Percentiles rank a stretch among this genome's conserved stretches.
Conservation (phyloP, 2,888 invertebrate species). For the Agrochola lychnidis region DNA sequence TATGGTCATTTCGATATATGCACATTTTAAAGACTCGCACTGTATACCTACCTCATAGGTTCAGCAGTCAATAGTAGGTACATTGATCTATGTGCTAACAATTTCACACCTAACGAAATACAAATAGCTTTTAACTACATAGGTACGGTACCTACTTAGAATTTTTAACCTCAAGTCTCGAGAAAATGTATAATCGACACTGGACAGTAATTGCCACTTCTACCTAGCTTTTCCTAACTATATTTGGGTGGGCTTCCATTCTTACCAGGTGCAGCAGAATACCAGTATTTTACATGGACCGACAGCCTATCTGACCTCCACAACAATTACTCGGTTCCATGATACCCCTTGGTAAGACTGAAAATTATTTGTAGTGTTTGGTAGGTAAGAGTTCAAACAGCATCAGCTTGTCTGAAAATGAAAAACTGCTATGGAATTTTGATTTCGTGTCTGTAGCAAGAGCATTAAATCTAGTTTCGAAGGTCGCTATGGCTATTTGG, state of each 20-base stretch:
- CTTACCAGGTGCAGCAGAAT: not conserved
- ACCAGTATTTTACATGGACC: not conserved
- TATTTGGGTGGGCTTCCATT: not conserved
- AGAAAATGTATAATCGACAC: not conserved
- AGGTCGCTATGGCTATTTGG: not conserved
- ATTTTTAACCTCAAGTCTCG: not conserved
- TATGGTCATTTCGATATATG: too few relatives aligned
- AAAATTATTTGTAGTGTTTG: not conserved
- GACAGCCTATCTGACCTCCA: not conserved
- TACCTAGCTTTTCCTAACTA: not conserved
- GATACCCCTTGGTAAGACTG: not conserved
- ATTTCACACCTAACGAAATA: conserved; percentile 5
- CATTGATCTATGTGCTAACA: not conserved
- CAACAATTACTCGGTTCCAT: not conserved
- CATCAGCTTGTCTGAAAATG: not conserved
- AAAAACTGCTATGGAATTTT: not conserved
- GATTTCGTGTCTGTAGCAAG: not conserved
- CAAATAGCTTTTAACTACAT: not conserved
- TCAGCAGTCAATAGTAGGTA: not conserved
- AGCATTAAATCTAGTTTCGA: conserved; percentile 3
- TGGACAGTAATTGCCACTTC: too few relatives aligned
- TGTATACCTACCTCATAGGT: not conserved
- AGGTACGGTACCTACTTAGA: not conserved
- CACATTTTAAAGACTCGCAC: too few relatives aligned
- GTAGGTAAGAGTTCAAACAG: not conserved